A percentile compares a stretch with the other conserved stretches of the same genome.
These are phyloP conservation scores for Yoshiicerus persimilis DNA, from an alignment of 1,140 invertebrate species.

Conservation along the genomic window DNA sequence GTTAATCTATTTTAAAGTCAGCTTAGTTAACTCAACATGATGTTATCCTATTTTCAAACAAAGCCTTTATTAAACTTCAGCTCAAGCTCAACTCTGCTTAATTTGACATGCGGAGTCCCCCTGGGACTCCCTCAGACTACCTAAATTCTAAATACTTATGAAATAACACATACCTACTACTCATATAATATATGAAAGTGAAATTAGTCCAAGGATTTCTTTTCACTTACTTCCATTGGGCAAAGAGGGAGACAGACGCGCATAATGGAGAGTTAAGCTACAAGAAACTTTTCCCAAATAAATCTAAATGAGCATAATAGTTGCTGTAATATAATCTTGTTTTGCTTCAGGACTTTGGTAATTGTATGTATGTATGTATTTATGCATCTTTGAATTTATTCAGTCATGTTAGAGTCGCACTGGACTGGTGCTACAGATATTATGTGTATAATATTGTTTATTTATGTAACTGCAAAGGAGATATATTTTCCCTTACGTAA, in stretches of 20 bases:
- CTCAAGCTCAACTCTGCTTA: slow-evolving; percentile 1
- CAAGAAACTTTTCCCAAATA: neutral
- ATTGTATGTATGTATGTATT: slow-evolving; percentile 1
- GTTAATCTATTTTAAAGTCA: slow-evolving; percentile 11
- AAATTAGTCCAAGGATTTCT: slow-evolving; percentile 17
- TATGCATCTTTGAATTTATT: neutral
- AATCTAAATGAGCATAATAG: slow-evolving; percentile 14
- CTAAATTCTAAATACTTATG: neutral
- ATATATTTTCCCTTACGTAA: neutral
- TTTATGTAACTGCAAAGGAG: neutral
- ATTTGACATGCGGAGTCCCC: slow-evolving; percentile 6
- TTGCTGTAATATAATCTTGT: slow-evolving; percentile 3
- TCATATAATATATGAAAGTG: neutral
- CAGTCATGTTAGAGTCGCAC: neutral
- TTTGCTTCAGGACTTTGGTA: slow-evolving; percentile 14
- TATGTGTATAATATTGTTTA: neutral
- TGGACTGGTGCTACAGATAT: no score
- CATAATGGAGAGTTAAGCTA: neutral
- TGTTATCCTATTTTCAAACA: slow-evolving; percentile 6
- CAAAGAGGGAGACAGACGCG: neutral
- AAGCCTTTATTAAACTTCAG: slow-evolving; percentile 10
- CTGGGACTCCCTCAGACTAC: neutral
- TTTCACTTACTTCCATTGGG: neutral
- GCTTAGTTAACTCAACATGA: slow-evolving; percentile 13
- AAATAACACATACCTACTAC: neutral